Conservation (phyloP, 2,113 vertebrate species). For the Acrocephalus arundinaceus region DNA sequence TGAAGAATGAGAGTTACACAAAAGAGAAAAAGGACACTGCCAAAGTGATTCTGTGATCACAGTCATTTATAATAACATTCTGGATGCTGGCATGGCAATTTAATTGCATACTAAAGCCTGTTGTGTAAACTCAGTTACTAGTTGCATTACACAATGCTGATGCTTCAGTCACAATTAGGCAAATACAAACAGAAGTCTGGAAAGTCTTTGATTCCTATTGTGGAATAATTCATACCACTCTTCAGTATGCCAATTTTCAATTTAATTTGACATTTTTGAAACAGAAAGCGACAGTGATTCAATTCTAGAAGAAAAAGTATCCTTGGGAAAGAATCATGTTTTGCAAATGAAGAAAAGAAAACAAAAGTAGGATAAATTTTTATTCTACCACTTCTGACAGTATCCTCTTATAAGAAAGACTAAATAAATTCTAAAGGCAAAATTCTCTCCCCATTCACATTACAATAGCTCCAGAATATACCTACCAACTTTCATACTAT, state of each 20-base stretch:
- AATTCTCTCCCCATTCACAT: neutral
- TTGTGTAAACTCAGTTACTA: neutral
- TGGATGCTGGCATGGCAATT: neutral
- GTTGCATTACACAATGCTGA: neutral
- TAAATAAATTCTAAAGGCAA: neutral
- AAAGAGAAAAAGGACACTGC: conserved; percentile 6
- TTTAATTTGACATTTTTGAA: neutral
- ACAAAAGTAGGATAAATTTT: neutral
- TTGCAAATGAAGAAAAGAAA: neutral
- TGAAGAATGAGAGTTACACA: conserved; percentile 1
- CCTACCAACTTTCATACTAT: neutral
- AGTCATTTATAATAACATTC: neutral
- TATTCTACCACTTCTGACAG: conserved; percentile 2
- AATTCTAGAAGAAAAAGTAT: neutral
- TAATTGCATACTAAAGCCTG: neutral
- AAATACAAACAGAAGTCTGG: neutral
- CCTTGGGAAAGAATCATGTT: neutral
- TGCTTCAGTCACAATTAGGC: neutral
- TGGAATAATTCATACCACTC: neutral
- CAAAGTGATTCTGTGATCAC: neutral
- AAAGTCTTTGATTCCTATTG: neutral
- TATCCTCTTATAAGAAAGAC: neutral
- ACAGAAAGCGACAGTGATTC: neutral
- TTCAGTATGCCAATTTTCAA: neutral
- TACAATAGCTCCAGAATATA: neutral